Evolutionary conservation across 2,888 invertebrate species (phyloP).

Genomic region (Syrista parreyssii): DNA sequence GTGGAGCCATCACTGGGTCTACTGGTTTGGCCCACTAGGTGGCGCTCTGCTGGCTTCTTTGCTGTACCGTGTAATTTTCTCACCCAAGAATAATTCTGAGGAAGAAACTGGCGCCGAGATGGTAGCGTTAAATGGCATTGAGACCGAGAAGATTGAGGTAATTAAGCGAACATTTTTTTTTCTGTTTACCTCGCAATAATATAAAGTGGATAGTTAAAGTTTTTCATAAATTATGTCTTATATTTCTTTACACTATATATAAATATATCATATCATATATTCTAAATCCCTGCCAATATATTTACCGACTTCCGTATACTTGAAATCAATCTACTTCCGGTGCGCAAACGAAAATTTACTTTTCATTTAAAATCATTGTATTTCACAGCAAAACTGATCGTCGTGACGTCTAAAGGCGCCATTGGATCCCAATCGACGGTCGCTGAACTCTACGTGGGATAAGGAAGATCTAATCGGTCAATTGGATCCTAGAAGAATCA

Average conservation of each 20-base stretch:
- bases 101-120: conserved; percentile 41
- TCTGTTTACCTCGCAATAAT: too few relatives aligned
- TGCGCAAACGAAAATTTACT: neutral
- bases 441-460: neutral
- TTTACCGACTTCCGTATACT: too few relatives aligned
- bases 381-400: neutral
- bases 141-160: conserved; percentile 48
- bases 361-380: neutral
- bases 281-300: too few relatives aligned
- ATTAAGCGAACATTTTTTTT: neutral
- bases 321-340: neutral
- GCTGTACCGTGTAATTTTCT: conserved; percentile 52
- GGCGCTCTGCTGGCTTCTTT: conserved; percentile 53
- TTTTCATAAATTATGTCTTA: too few relatives aligned
- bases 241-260: too few relatives aligned
- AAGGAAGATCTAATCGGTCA: neutral
- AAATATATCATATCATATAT: too few relatives aligned
- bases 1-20: conserved; percentile 61
- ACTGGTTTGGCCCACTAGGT: conserved; percentile 60
- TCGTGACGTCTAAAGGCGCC: neutral
- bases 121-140: conserved; percentile 52
- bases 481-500: neutral
- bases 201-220: too few relatives aligned
- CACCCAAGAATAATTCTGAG: conserved; percentile 14
- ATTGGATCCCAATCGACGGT: neutral